Evolutionary conservation across 2,797 vertebrate genomes (phyloP), one percentile per base, ranked within the genome.

Genomic region (Anomalospiza imberbis): DNA sequence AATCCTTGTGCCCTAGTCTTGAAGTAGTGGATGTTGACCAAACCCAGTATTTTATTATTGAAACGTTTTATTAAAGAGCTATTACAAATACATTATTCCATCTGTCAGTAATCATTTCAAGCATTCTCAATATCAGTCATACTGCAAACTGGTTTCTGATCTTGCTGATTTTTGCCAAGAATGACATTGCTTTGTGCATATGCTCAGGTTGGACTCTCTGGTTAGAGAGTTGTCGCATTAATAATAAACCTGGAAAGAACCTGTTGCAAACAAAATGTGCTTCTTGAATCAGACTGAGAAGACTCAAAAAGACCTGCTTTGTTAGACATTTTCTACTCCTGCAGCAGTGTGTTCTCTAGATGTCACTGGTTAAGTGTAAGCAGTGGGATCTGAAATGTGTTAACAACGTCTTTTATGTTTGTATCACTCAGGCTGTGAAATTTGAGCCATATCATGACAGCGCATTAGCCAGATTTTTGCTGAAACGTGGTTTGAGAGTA

Each of bases 391-490:
- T 84, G 82, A 55, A 36, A 14, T 67, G 17, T 28, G 12, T 82
- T 65, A 88, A 44, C 70, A 91, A 18, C 8, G 3, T 72, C 84
- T 94, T 82, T 48, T 95, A 2, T 93, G 84, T 85, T 94, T 93
- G 26, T 87, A 1, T 93, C 92, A 55, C 88, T 74, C 89, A 99
- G 99, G 99, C 99, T 48, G 99, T 99, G 79, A 99, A 99, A 95
- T 99, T 99, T 97, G 99, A 99, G 96, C 99, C 99, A 0, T 99
- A 99, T 94, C 99, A 99, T 74, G 99, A 99, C 98, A 99, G 99
- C 0, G 98, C 99, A 20, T 98, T 99, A 77, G 99, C 99, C 94
- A 98, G 99, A 95, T 99, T 99, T 96, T 98, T 99, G 79, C 98
- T 99, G 72, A 99, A 99, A 96, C 98, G 99, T 87, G 99, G 98